These are phyloP conservation scores for Gracilinanus agilis DNA, from an alignment of 2,113 vertebrate species.

Conservation along the genomic window DNA sequence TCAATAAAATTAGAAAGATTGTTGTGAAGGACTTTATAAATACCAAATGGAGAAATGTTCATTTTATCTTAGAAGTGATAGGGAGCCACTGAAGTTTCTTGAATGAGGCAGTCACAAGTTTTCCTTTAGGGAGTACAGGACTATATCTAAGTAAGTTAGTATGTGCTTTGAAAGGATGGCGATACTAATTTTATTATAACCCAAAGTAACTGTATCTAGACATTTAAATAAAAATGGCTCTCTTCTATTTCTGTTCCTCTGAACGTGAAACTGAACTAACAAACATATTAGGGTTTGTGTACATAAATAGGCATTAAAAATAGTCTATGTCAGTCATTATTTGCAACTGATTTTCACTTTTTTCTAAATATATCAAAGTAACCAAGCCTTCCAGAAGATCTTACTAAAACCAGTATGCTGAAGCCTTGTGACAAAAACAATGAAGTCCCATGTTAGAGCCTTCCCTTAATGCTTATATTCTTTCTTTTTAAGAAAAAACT, in stretches of 20 bases:
- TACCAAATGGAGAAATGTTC: background rate
- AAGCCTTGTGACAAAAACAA: background rate
- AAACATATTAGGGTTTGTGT: slow-evolving; percentile 37
- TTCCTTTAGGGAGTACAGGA: background rate
- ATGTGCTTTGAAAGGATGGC: background rate
- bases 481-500: too few relatives aligned
- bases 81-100: too few relatives aligned
- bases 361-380: background rate
- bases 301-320: slow-evolving; percentile 35
- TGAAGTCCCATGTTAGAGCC: background rate
- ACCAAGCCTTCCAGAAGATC: background rate
- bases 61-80: background rate
- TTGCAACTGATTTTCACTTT: slow-evolving; percentile 44
- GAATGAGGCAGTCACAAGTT: background rate
- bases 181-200: background rate
- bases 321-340: slow-evolving; percentile 49
- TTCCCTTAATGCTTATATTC: too few relatives aligned
- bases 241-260: slow-evolving; percentile 33
- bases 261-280: slow-evolving; percentile 45
- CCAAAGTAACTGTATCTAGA: background rate
- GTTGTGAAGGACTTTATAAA: background rate
- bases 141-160: background rate
- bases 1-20: background rate
- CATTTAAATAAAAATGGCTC: background rate
- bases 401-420: background rate